Evolutionary conservation across 1,140 invertebrate species (phyloP), one percentile per base, ranked within the genome.

Genomic region (Zaprionus ghesquierei): DNA sequence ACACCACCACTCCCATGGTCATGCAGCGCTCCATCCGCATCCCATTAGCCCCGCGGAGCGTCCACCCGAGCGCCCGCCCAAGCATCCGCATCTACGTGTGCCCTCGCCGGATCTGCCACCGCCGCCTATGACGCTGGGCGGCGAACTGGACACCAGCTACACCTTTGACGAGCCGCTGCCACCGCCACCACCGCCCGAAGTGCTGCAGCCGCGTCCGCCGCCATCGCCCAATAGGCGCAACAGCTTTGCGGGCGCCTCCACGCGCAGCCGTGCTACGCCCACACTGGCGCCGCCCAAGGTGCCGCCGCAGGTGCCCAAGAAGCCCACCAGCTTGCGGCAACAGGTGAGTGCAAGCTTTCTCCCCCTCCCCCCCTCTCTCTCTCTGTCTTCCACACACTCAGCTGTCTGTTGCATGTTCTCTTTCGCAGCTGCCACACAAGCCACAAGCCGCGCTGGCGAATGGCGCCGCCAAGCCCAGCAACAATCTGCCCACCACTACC

Each of bases 31-130:
- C n/a, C 63, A 59, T n/a, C 54, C 6, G 2, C 54, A 15, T 20
- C n/a, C n/a, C 3, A 22, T 38, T 23, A 54, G 53, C 31, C 35
- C 22, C n/a, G 60, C 22, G 23, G 50, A 44, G n/a, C 59, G 77
- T 12, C 61, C 62, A 0, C 96, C 96, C 1, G 96, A 96, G 75
- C 92, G 93, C 35, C 94, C 94, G 35, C 94, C 94, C 5, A 97
- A 97, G 91, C 96, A 96, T 89, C 95, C 95, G 0, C 95, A 96
- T 79, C 81, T 92, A 31, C 92, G 94, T 22, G 92, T 95, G n/a
- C 93, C 95, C 2, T 95, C 95, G 81, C 95, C 95, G 0, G 95
- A 96, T 80, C 79, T 96, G 75, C 95, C 95, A n/a, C 94, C 95
- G 5, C 95, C 95, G 8, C 95, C 95, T 0, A 41, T 41, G 41